These are phyloP conservation scores for Netelia fuscicornis DNA, from an alignment of 2,888 invertebrate species.

Conservation along the genomic window DNA sequence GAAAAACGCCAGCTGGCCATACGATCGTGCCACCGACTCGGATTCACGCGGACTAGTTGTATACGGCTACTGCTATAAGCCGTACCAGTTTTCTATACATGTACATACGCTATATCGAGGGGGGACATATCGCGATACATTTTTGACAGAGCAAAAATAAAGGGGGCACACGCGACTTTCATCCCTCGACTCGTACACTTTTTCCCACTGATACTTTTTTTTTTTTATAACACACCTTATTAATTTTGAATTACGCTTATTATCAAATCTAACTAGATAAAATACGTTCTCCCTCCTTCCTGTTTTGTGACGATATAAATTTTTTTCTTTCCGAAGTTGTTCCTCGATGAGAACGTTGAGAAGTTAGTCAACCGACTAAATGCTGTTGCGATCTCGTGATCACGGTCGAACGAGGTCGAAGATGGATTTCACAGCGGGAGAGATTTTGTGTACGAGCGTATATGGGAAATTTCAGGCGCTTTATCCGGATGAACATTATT, in stretches of 20 bases:
- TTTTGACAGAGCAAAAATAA: conserved; percentile 41
- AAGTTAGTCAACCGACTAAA: conserved; percentile 55
- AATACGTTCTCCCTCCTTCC: background rate
- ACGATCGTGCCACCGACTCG: conserved; percentile 56
- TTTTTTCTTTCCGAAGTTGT: conserved; percentile 42
- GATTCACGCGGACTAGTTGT: conserved; percentile 46
- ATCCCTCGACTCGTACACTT: background rate
- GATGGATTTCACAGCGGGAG: conserved; percentile 67
- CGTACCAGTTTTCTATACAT: conserved; percentile 24
- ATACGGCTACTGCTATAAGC: conserved; percentile 14
- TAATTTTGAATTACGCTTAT: no score
- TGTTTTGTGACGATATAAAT: background rate
- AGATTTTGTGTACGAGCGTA: conserved; percentile 13
- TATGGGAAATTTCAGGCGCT: conserved; percentile 33
- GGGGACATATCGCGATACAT: conserved; percentile 37
- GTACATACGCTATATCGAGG: background rate
- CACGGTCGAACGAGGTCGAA: conserved; percentile 63
- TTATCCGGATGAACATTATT: conserved; percentile 39
- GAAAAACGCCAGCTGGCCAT: conserved; percentile 68
- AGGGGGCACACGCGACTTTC: conserved; percentile 42
- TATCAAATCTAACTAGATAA: no score
- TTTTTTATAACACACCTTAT: no score
- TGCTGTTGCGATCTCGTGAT: conserved; percentile 37
- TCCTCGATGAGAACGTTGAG: conserved; percentile 53
- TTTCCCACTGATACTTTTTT: background rate